Conservation (phyloP, 2,888 invertebrate species). For the Girardia tigrina region DNA sequence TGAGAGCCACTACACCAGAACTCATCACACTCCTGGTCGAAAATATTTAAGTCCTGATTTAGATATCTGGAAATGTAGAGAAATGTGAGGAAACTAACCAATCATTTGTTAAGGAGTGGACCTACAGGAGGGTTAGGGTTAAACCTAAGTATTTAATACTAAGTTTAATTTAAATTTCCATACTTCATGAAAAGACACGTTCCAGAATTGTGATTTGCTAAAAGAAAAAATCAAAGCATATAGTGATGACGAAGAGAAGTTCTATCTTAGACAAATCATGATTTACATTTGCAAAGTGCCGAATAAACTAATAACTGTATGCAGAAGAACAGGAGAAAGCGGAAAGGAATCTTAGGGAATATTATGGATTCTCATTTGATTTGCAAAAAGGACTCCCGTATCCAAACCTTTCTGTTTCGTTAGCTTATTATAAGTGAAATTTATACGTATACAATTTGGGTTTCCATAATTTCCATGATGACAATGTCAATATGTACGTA, state of each 20-base stretch:
- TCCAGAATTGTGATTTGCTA: not conserved
- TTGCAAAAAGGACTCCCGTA: not conserved
- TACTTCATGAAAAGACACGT: not conserved
- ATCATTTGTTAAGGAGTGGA: not conserved
- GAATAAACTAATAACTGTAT: not conserved
- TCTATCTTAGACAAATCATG: not conserved
- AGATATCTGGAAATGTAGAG: slow-evolving; percentile 1
- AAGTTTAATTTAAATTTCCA: not conserved
- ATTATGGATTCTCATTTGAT: not conserved
- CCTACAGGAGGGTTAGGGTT: not conserved
- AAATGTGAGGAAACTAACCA: not conserved
- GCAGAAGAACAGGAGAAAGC: not conserved
- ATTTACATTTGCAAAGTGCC: not conserved
- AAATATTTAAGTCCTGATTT: not conserved
- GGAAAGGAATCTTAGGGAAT: not conserved
- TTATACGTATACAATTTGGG: not conserved
- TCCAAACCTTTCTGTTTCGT: not conserved
- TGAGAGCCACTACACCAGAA: slow-evolving; percentile 6
- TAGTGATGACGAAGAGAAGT: not conserved
- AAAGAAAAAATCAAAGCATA: not conserved
- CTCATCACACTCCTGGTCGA: slow-evolving; percentile 11
- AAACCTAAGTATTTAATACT: too few species aligned
- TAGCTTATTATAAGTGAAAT: not conserved
- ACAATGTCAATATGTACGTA: not conserved
- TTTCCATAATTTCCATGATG: not conserved